phyloP scores from a whole-genome alignment of 2,888 invertebrate species.

The Caenorhabditis plicata region DNA sequence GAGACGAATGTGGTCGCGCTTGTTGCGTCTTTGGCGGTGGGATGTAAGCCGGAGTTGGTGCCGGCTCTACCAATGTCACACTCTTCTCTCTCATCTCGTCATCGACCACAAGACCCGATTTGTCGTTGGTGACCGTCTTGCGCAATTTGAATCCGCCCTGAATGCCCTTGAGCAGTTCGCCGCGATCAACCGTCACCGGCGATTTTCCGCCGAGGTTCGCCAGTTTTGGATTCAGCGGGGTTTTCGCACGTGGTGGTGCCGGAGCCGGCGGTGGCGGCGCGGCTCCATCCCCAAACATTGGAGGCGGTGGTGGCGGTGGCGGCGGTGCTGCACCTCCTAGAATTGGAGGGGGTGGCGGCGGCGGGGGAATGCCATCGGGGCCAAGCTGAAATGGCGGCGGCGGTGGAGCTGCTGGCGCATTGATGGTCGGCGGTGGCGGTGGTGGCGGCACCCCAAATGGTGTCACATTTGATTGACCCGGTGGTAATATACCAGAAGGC shows the following conservation, averaged over 20 bases:
- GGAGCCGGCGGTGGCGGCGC: conserved; percentile 8
- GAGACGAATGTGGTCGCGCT: conserved; percentile 31
- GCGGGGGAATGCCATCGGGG: conserved; percentile 32
- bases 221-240: conserved; percentile 37
- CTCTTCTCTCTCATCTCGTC: conserved; percentile 45
- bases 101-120: conserved; percentile 50
- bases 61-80: conserved; percentile 30
- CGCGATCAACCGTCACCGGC: conserved; percentile 38
- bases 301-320: conserved; percentile 40
- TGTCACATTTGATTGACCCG: conserved; percentile 14
- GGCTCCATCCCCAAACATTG: conserved; percentile 13
- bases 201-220: conserved; percentile 46
- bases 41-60: conserved; percentile 33
- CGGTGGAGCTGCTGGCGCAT: conserved; percentile 12
- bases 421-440: conserved; percentile 17
- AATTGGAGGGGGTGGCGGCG: conserved; percentile 37
- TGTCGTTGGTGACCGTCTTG: conserved; percentile 57
- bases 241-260: conserved; percentile 20
- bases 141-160: conserved; percentile 47
- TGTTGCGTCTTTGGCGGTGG: conserved; percentile 25
- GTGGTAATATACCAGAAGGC: conserved; percentile 28
- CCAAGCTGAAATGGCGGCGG: conserved; percentile 23
- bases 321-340: conserved; percentile 24
- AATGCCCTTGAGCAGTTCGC: conserved; percentile 43
- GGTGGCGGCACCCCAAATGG: conserved; percentile 20